Percentiles rank a stretch among this genome's conserved stretches.
Evolutionary conservation across 2,113 vertebrate species (phyloP).

Genomic region (Hymenochirus boettgeri): DNA sequence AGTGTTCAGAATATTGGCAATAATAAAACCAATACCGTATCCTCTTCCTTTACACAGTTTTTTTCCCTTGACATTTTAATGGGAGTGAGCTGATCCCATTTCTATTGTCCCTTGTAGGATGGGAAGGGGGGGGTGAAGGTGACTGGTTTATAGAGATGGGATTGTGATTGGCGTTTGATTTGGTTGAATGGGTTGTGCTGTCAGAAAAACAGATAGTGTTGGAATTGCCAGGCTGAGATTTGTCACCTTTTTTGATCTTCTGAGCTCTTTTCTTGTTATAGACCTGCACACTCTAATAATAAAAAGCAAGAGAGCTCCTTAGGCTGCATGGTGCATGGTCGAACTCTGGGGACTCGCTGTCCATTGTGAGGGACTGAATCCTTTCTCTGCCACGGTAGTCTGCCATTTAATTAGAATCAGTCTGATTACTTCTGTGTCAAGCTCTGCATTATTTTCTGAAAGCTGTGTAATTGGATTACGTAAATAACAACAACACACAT

Average conservation of each 20-base stretch:
- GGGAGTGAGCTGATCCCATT: not conserved
- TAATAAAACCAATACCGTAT: too few species aligned
- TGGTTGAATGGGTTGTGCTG: constrained; percentile 9
- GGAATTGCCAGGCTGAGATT: not conserved
- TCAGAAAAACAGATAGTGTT: constrained; percentile 8
- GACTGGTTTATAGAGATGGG: not conserved
- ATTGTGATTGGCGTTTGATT: constrained; percentile 6
- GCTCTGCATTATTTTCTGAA: too few species aligned
- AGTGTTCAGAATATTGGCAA: too few species aligned
- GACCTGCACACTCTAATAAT: not conserved
- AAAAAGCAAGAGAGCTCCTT: not conserved
- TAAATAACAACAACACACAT: too few species aligned
- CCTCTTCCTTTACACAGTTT: not conserved
- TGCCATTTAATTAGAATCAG: too few species aligned
- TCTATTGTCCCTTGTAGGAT: constrained; percentile 5
- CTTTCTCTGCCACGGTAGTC: too few species aligned
- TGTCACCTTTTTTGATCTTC: constrained; percentile 9
- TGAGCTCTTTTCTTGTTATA: not conserved
- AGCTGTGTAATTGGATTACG: too few species aligned
- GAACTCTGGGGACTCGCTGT: not conserved
- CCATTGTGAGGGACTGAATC: too few species aligned
- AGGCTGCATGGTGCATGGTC: not conserved
- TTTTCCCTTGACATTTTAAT: constrained; percentile 12
- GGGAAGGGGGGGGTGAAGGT: not conserved
- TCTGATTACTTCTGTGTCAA: too few species aligned